Base-by-base conservation (phyloP, 92 coral and sea anemone genomes). In the Metridium senile region DNA sequence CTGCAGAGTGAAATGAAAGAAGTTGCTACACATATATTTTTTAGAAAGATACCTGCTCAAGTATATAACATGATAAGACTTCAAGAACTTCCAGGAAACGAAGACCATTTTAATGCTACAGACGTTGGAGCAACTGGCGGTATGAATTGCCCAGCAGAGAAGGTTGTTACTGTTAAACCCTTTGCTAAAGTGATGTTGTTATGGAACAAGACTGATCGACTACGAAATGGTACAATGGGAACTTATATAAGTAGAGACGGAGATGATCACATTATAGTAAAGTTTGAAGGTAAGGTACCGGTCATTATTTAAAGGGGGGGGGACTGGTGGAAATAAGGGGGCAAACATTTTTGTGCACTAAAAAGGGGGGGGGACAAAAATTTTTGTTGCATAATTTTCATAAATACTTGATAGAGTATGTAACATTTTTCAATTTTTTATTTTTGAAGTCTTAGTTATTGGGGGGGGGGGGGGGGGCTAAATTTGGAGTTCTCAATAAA, bases 171-270 rank as follows among this genome's bases (percentile, higher is more conserved):
- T 47, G 32, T 74, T 0, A 74, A 74, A 32, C 53, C 71, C 2
- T n/a, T 2, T 1, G 68, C 84, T 56, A 69, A 62, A 9, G 89
- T 85, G 22, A 84, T 85, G 85, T 51, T 85, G 16, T 72, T 77
- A 0, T 78, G 88, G 88, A 84, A 84, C 33, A 21, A 47, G 18
- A 69, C 62, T 30, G 68, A 65, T 0, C 30, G 66, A 33, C 45
- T 85, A 43, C 68, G 20, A 70, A 76, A 83, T 19, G 82, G 76
- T 30, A 63, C 64, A 23, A 33, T 22, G 45, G 89, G 89, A 31
- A 71, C 13, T 9, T 64, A 64, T n/a, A 64, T 64, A 26, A 33
- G 70, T 3, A 56, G 69, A 70, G 62, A 54, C 43, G 21, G 33
- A 31, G 71, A 68, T 0, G 85, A 58, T 7, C 13, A 27, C 22